These are phyloP conservation scores for Conus canariensis DNA, from an alignment of 2,888 invertebrate species.

Conservation along the genomic window DNA sequence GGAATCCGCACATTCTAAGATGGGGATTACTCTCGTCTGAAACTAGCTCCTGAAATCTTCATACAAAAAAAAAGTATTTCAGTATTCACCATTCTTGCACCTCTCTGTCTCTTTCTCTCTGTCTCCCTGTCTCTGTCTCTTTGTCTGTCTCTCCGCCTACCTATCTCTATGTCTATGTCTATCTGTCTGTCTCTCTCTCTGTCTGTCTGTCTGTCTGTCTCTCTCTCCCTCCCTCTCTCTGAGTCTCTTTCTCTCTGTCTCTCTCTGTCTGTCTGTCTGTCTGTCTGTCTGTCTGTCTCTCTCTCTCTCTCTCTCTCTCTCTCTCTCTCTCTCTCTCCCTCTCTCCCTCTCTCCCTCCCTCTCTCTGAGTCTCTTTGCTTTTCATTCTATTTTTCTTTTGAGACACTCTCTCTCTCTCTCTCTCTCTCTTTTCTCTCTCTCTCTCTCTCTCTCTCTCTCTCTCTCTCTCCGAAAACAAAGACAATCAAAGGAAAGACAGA, in stretches of 20 bases:
- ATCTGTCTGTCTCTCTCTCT: background rate
- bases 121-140: background rate
- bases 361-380: background rate
- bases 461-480: background rate
- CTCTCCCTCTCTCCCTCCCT: background rate
- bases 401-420: background rate
- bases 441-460: background rate
- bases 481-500: no score
- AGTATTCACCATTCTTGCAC: background rate
- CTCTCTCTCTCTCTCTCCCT: background rate
- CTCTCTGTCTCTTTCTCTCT: conserved; percentile 1
- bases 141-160: background rate
- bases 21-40: no score
- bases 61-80: no score
- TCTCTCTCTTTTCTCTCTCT: background rate
- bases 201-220: conserved; percentile 1
- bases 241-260: background rate
- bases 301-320: conserved; percentile 15
- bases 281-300: background rate
- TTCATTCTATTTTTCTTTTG: no score
- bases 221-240: background rate
- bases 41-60: no score
- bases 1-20: no score
- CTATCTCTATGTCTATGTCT: background rate
- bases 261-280: background rate